Conservation (phyloP, 2,797 vertebrate genomes). For the Tragopan temminckii region DNA sequence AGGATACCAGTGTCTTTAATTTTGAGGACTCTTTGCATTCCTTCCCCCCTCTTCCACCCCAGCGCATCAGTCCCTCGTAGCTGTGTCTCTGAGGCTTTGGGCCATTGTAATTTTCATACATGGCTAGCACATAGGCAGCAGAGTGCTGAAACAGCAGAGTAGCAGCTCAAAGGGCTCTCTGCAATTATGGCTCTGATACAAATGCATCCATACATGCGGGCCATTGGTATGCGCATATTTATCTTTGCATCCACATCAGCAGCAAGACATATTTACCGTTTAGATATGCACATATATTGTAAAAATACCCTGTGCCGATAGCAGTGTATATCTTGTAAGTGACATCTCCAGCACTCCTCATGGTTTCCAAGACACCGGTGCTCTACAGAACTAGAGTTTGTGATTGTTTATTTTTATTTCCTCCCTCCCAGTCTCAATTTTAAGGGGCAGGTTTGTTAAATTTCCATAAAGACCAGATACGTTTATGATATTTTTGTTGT, state of each 20-base stretch:
- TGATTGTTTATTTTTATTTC: conserved; percentile 47
- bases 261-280: conserved; percentile 54
- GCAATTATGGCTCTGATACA: conserved; percentile 65
- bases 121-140: not conserved
- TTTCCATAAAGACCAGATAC: conserved; percentile 23
- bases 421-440: not conserved
- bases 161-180: not conserved
- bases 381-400: conserved; percentile 42
- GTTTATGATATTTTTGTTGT: conserved; percentile 43
- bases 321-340: conserved; percentile 64
- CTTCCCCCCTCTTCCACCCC: not conserved
- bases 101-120: not conserved
- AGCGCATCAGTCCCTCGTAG: not conserved
- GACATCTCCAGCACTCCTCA: conserved; percentile 30
- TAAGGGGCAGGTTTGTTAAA: conserved; percentile 38
- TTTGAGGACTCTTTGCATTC: not conserved
- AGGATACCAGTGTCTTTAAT: not conserved
- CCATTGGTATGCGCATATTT: conserved; percentile 77
- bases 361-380: conserved; percentile 30
- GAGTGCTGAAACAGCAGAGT: conserved; percentile 56
- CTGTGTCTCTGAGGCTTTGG: not conserved
- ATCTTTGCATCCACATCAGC: conserved; percentile 56
- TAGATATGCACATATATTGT: conserved; percentile 73
- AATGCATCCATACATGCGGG: conserved; percentile 49
- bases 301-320: conserved; percentile 62